Evolutionary conservation across 2,888 invertebrate species (phyloP).

Genomic region (Leptinotarsa tumamoca): DNA sequence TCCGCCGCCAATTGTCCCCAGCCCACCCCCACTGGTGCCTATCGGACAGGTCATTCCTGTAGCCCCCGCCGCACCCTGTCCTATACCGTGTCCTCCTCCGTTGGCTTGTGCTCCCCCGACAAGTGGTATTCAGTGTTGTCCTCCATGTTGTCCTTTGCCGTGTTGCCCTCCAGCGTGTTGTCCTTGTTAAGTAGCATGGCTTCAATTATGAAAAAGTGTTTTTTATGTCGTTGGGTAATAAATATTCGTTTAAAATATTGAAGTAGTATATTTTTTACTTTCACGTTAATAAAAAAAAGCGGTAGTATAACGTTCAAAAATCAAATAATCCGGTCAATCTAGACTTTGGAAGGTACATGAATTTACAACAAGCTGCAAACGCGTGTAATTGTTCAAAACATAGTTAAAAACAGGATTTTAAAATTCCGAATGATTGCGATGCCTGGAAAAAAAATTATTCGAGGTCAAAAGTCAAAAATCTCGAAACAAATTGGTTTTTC

Average conservation of each 20-base stretch:
- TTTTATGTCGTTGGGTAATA: not conserved
- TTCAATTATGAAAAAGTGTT: not conserved
- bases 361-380: no score
- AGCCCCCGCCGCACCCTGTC: constrained; percentile 52
- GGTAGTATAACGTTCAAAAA: no score
- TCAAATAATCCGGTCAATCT: no score
- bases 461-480: no score
- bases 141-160: constrained; percentile 45
- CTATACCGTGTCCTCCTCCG: constrained; percentile 54
- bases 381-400: no score
- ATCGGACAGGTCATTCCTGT: constrained; percentile 53
- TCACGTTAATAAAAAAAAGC: no score
- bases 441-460: no score
- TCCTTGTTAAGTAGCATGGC: constrained; percentile 36
- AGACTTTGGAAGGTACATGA: no score
- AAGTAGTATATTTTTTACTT: not conserved
- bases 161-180: constrained; percentile 39
- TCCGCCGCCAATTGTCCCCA: constrained; percentile 56
- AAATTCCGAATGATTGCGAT: no score
- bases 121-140: constrained; percentile 52
- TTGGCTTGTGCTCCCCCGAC: constrained; percentile 35
- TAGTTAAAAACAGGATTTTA: no score
- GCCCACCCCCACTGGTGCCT: constrained; percentile 56
- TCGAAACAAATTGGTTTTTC: no score
- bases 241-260: not conserved